These are phyloP conservation scores for Nomia melanderi DNA, from an alignment of 1,140 invertebrate genomes.

Conservation along the genomic window DNA sequence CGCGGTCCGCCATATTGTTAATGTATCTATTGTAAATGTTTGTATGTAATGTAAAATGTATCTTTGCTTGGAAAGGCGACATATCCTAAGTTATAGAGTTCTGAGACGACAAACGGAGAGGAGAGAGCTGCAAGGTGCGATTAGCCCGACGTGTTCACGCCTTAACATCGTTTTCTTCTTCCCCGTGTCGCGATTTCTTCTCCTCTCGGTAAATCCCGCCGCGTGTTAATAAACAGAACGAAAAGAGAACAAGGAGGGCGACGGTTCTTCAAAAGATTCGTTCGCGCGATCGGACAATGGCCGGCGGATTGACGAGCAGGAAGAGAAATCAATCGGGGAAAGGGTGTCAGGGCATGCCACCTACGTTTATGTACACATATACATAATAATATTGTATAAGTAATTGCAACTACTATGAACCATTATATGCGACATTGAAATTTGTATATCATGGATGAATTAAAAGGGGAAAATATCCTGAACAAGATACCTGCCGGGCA, in stretches of 20 bases:
- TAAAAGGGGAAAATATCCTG: constrained; percentile 76
- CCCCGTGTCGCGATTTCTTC: constrained; percentile 17
- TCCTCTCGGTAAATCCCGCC: not conserved
- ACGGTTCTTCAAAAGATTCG: not conserved
- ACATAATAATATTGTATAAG: constrained; percentile 75
- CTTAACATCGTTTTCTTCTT: constrained; percentile 47
- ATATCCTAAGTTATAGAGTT: constrained; percentile 76
- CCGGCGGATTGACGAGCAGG: constrained; percentile 13
- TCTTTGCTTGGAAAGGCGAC: constrained; percentile 75
- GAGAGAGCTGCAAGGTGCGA: constrained; percentile 48
- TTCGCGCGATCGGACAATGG: not conserved
- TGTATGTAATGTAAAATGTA: constrained; percentile 80
- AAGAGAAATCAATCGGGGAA: constrained; percentile 42
- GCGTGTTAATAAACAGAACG: constrained; percentile 3
- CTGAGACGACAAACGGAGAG: constrained; percentile 32
- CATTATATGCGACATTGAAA: constrained; percentile 76
- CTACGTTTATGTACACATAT: constrained; percentile 69
- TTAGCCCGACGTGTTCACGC: constrained; percentile 56
- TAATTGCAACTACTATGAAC: constrained; percentile 74
- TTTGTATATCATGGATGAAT: constrained; percentile 80
- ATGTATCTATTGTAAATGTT: constrained; percentile 80
- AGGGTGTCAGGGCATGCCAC: constrained; percentile 58
- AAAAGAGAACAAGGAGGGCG: not conserved
- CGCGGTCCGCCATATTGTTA: constrained; percentile 59
- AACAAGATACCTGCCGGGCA: constrained; percentile 53